Evolutionary conservation across 2,797 vertebrate genomes (phyloP).

Genomic region (Acanthurus leucopareius): DNA sequence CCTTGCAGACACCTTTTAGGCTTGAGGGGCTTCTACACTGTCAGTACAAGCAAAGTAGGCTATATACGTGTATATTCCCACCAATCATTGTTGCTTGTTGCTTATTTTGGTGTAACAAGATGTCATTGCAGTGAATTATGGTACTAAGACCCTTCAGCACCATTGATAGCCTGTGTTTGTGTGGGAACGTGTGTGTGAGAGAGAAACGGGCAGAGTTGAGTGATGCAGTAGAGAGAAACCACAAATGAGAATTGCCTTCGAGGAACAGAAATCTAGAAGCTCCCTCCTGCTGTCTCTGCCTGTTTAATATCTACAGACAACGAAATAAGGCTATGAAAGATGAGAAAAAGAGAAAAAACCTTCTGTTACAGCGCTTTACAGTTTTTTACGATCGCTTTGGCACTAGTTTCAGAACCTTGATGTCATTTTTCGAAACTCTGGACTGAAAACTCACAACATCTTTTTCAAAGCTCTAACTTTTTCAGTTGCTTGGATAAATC

Average conservation of each 20-base stretch:
- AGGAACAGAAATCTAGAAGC: constrained; percentile 27
- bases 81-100: constrained; percentile 24
- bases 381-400: too few species aligned
- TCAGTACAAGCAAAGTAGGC: constrained; percentile 54
- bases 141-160: constrained; percentile 29
- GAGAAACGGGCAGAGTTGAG: constrained; percentile 2
- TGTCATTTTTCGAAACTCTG: too few species aligned
- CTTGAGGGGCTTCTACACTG: constrained; percentile 6
- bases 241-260: neutral
- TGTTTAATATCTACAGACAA: neutral
- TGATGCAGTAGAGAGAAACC: constrained; percentile 35
- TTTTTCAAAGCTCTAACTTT: too few species aligned
- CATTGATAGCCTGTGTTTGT: constrained; percentile 41
- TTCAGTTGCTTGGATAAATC: too few species aligned
- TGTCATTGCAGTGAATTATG: constrained; percentile 50
- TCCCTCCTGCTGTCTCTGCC: constrained; percentile 10
- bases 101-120: constrained; percentile 33
- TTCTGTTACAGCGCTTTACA: too few species aligned
- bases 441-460: too few species aligned
- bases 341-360: neutral
- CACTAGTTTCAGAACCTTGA: too few species aligned
- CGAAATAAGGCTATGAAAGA: too few species aligned
- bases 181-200: constrained; percentile 2
- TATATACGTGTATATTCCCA: constrained; percentile 35
- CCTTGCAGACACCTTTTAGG: constrained; percentile 9